phyloP scores from a whole-genome alignment of 1,140 invertebrate species.

The Drosophila truncata region DNA sequence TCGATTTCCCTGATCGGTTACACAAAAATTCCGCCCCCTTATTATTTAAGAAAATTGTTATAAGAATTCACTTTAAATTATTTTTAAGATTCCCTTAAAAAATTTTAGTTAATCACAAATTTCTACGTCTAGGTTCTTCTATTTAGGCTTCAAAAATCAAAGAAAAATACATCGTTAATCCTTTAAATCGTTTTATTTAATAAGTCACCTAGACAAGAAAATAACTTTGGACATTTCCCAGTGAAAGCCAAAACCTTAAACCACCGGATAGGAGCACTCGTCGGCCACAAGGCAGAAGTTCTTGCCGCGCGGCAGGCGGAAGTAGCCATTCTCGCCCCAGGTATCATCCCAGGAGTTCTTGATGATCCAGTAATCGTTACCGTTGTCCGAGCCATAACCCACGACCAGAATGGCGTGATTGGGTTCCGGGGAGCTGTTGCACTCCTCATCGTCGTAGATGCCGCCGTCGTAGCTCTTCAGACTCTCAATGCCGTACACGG shows the following conservation, averaged over 20 bases:
- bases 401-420: slow-evolving; percentile 88
- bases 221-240: background rate
- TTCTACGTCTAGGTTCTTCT: background rate
- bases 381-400: slow-evolving; percentile 87
- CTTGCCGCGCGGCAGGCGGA: slow-evolving; percentile 89
- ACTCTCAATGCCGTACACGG: slow-evolving; percentile 91
- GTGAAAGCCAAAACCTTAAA: slow-evolving; percentile 36
- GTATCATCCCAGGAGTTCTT: slow-evolving; percentile 91
- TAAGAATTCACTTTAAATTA: background rate
- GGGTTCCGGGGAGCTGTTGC: slow-evolving; percentile 79
- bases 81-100: too few species aligned
- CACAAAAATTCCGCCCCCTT: too few species aligned
- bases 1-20: too few species aligned
- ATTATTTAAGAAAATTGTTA: too few species aligned
- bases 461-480: slow-evolving; percentile 93
- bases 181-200: slow-evolving; percentile 6
- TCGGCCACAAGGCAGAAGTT: slow-evolving; percentile 88
- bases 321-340: slow-evolving; percentile 91
- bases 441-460: slow-evolving; percentile 87
- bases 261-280: slow-evolving; percentile 80
- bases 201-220: background rate
- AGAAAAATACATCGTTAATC: background rate
- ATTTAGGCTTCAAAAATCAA: background rate
- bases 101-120: background rate
- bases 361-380: slow-evolving; percentile 92